These are phyloP conservation scores for Sylvietta virens DNA, from an alignment of 2,113 vertebrate genomes.

Conservation along the genomic window DNA sequence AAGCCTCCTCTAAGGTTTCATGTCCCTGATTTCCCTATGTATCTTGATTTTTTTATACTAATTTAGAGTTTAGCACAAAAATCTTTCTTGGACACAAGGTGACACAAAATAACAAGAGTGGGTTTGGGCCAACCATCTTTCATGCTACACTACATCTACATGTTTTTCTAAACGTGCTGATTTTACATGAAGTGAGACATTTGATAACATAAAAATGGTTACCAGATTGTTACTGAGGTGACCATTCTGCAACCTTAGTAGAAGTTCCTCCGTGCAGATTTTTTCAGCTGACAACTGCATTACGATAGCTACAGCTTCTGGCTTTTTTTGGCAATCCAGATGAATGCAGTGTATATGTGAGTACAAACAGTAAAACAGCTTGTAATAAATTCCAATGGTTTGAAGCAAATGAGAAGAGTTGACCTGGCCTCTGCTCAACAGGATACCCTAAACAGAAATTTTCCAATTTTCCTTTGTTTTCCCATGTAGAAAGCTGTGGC, in stretches of 20 bases:
- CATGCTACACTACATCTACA: neutral
- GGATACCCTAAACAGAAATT: neutral
- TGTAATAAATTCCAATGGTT: neutral
- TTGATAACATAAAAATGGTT: neutral
- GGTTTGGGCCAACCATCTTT: neutral
- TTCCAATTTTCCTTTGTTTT: neutral
- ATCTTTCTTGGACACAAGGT: neutral
- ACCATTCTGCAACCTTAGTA: neutral
- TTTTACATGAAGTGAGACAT: neutral
- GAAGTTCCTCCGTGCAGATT: neutral
- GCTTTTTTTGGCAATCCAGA: neutral
- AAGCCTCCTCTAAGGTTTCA: neutral
- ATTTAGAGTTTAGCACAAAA: neutral
- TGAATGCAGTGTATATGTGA: neutral
- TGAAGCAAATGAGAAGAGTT: neutral
- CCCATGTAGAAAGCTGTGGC: neutral
- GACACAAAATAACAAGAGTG: slow-evolving; percentile 31
- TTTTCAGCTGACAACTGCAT: slow-evolving; percentile 16
- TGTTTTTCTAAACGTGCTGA: neutral
- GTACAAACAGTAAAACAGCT: neutral
- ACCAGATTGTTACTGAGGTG: neutral
- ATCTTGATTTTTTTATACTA: neutral
- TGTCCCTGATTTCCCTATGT: neutral
- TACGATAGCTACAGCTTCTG: neutral
- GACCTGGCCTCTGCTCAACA: neutral